phyloP scores from a whole-genome alignment of 2,888 invertebrate species.

The Crepidodera aurea region DNA sequence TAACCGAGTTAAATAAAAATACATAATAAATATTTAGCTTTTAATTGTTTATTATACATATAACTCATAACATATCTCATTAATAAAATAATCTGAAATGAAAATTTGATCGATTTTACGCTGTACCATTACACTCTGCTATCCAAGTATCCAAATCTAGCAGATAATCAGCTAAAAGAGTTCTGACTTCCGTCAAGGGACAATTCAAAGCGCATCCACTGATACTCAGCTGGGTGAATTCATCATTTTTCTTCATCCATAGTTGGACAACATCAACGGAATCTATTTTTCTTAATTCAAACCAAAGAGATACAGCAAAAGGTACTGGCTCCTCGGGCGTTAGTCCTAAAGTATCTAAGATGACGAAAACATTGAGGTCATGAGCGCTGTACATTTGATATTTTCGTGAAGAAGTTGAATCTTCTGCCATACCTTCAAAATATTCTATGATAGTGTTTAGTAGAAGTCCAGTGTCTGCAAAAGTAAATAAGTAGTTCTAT shows the following conservation, averaged over 20 bases:
- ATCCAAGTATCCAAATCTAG: neutral
- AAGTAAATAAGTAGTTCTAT: neutral
- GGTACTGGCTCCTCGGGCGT: slow-evolving; percentile 1
- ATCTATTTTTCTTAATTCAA: neutral
- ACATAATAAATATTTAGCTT: too few relatives aligned
- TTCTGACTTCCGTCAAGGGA: neutral
- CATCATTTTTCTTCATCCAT: neutral
- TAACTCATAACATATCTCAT: too few relatives aligned
- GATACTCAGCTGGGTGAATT: neutral
- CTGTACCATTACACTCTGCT: too few relatives aligned
- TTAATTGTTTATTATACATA: too few relatives aligned
- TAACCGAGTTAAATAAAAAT: too few relatives aligned
- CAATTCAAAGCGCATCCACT: slow-evolving; percentile 1
- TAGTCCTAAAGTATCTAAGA: slow-evolving; percentile 25
- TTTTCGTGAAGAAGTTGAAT: slow-evolving; percentile 12
- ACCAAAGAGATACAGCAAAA: too few relatives aligned
- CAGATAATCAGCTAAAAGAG: neutral
- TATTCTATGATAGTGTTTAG: slow-evolving; percentile 22
- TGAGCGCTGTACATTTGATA: slow-evolving; percentile 33
- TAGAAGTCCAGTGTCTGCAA: slow-evolving; percentile 28
- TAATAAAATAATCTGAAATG: too few relatives aligned
- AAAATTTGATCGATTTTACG: too few relatives aligned
- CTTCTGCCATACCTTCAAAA: slow-evolving; percentile 19
- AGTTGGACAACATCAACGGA: neutral
- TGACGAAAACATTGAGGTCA: slow-evolving; percentile 28